Evolutionary conservation across 2,797 vertebrate genomes (phyloP).

Genomic region (Galaxias olidus): DNA sequence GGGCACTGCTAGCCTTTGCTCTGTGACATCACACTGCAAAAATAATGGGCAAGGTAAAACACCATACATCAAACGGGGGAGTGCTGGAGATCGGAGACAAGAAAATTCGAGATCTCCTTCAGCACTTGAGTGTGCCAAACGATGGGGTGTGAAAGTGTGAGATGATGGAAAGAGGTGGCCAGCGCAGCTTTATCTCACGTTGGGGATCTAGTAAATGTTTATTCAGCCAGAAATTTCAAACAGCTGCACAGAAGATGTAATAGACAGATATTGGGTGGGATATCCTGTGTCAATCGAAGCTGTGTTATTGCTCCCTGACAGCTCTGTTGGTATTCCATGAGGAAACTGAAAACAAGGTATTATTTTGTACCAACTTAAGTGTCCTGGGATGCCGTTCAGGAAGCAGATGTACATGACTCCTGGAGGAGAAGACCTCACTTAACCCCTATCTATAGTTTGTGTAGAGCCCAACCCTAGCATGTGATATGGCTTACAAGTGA

Average conservation of each 20-base stretch:
- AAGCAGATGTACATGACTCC: slow-evolving; percentile 27
- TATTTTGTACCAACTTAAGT: slow-evolving; percentile 2
- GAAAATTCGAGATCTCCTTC: slow-evolving; percentile 45
- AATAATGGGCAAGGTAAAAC: slow-evolving; percentile 36
- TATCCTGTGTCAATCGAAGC: not conserved
- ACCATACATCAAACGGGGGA: slow-evolving; percentile 42
- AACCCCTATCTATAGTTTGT: not conserved
- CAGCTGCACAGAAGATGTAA: slow-evolving; percentile 17
- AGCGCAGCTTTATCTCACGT: slow-evolving; percentile 6
- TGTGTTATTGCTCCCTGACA: not conserved
- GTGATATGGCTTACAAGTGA: not conserved
- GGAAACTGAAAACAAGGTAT: slow-evolving; percentile 16
- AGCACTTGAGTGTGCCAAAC: slow-evolving; percentile 14
- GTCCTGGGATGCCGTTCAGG: slow-evolving; percentile 16
- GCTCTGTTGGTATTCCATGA: not conserved
- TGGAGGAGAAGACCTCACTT: slow-evolving; percentile 5
- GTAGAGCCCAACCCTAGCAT: not conserved
- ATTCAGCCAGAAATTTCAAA: slow-evolving; percentile 2
- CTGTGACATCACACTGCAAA: slow-evolving; percentile 25
- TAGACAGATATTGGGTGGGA: slow-evolving; percentile 9
- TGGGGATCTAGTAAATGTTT: not conserved
- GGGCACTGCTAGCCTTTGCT: slow-evolving; percentile 6
- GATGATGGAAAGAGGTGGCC: slow-evolving; percentile 18
- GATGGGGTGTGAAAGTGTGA: slow-evolving; percentile 41
- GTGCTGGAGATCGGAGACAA: slow-evolving; percentile 33